Evolutionary conservation across 2,888 invertebrate species (phyloP), one percentile per base, ranked within the genome.

Genomic region (Cephus sareptanus): DNA sequence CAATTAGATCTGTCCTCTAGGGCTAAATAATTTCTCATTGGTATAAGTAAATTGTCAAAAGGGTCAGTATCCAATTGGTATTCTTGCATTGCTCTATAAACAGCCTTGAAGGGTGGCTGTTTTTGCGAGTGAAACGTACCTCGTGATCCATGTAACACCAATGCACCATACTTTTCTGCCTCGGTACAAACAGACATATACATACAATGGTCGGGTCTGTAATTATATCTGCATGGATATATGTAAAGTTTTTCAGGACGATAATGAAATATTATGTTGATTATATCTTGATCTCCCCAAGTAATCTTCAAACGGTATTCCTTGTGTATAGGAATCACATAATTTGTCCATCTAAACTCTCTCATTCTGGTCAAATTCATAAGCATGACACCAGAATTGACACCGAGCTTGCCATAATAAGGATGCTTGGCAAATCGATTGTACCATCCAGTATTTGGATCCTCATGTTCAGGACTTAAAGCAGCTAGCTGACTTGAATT

Each of bases 241-340:
- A 96, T 93, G 84, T 94, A 95, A 77, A 98, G 93, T 85, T 96
- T 96, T 83, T 96, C 96, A 85, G 97, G 95, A 92, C 96, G 95
- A 90, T 95, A 96, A 91, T 96, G 96, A 89, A 98, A 97, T 89
- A 97, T 96, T 88, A 98, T 97, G 89, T 98, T 98, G 86, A 98
- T 96, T 85, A 98, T 95, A 93, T 98, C 98, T 93, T 99, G 98
- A 92, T 99, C 99, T n/a, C 98, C 98, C 97, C 98, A 99, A 0
- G 97, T 97, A 81, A 98, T 97, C 87, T 96, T 95, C 23, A 96
- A 90, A 89, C 95, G 96, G 92, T 97, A 98, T 89, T 96, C 95
- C 83, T 96, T 94, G 92, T 97, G 96, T 84, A 98, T 96, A 4
- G 97, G 96, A 82, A 96, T 93, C 37, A 98, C 95, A 89, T 97